Evolutionary conservation across 2,797 vertebrate species (phyloP).

Genomic region (Rhodeus uyekii): DNA sequence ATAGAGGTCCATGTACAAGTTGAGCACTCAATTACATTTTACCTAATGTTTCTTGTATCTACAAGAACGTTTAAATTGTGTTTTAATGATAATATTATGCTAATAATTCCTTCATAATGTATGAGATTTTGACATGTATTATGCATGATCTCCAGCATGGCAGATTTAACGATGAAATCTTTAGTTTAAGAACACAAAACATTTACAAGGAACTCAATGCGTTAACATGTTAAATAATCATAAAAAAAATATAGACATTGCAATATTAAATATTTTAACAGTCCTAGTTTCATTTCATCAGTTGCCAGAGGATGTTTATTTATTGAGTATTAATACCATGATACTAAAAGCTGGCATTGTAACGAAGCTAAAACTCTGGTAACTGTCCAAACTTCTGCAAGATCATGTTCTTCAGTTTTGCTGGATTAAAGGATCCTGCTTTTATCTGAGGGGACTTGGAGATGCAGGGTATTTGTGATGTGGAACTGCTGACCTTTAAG

Average conservation of each 20-base stretch:
- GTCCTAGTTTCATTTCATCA: background rate
- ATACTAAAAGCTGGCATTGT: background rate
- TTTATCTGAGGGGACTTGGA: background rate
- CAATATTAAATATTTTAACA: background rate
- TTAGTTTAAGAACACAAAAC: background rate
- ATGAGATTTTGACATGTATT: slow-evolving; percentile 43
- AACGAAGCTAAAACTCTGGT: background rate
- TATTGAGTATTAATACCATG: background rate
- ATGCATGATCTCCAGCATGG: slow-evolving; percentile 34
- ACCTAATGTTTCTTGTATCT: background rate
- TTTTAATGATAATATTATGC: slow-evolving; percentile 33
- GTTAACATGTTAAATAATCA: background rate
- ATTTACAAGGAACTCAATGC: background rate
- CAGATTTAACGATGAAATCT: background rate
- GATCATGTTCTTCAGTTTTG: background rate
- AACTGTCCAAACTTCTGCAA: background rate
- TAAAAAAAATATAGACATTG: background rate
- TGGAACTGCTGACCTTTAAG: slow-evolving; percentile 43
- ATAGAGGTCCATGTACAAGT: slow-evolving; percentile 6
- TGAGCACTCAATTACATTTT: background rate
- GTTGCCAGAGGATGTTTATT: background rate
- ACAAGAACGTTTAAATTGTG: slow-evolving; percentile 10
- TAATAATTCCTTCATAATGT: slow-evolving; percentile 45
- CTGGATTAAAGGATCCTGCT: background rate
- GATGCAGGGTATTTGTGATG: slow-evolving; percentile 30